Conservation (phyloP, 2,797 vertebrate species). For the Vespertilio murinus region DNA sequence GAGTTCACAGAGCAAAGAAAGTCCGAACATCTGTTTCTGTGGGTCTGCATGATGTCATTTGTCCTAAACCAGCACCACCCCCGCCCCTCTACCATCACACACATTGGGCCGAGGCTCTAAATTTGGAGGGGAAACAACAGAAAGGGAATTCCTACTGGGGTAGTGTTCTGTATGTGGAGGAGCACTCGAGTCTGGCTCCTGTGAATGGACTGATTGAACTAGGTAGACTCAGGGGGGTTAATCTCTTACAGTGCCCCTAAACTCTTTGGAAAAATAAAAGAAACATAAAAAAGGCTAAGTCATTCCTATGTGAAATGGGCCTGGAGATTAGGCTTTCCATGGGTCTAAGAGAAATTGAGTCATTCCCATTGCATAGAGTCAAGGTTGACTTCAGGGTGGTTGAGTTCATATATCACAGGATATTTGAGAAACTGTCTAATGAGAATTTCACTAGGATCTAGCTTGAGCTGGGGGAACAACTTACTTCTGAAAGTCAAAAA, state of each 20-base stretch:
- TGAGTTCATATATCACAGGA: neutral
- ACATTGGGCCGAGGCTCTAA: conserved; percentile 44
- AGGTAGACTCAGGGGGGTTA: neutral
- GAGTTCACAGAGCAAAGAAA: conserved; percentile 53
- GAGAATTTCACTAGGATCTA: neutral
- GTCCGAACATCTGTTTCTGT: conserved; percentile 56
- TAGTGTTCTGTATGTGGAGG: conserved; percentile 19
- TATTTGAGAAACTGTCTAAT: conserved; percentile 24
- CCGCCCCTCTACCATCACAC: neutral
- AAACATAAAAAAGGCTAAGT: neutral
- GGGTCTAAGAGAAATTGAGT: neutral
- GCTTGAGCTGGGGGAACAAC: neutral
- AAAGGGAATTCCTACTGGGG: conserved; percentile 53
- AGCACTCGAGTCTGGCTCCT: neutral
- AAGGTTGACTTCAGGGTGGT: neutral
- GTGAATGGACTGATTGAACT: conserved; percentile 36
- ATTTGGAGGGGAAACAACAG: neutral
- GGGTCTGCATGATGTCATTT: conserved; percentile 45
- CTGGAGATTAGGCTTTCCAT: neutral
- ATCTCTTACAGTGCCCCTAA: neutral
- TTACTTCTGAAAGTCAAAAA: conserved; percentile 23
- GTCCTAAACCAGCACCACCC: conserved; percentile 50
- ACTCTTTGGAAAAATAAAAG: conserved; percentile 35
- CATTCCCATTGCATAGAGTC: neutral
- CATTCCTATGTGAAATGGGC: neutral